Conservation (phyloP, 2,113 vertebrate genomes). For the Pavo muticus region DNA sequence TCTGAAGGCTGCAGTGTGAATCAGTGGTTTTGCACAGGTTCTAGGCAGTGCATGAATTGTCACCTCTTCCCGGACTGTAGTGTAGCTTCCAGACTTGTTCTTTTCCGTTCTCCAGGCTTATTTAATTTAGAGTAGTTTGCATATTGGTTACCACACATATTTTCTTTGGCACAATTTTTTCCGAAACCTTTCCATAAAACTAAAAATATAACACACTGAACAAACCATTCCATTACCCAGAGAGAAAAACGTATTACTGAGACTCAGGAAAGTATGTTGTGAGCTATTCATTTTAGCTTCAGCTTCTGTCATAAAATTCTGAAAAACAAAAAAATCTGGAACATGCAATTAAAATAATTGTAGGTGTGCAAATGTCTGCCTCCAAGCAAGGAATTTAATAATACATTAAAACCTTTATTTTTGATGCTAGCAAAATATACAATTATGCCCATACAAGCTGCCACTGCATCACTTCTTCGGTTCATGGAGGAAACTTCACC, state of each 20-base stretch:
- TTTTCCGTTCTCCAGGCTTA: constrained; percentile 33
- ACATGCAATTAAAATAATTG: constrained; percentile 89
- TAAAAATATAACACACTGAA: constrained; percentile 64
- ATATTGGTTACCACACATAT: constrained; percentile 22
- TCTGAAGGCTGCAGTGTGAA: background rate
- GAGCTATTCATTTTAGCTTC: constrained; percentile 69
- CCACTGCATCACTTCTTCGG: constrained; percentile 55
- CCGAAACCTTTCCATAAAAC: constrained; percentile 66
- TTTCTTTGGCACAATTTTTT: constrained; percentile 57
- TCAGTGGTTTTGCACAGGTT: background rate
- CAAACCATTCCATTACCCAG: constrained; percentile 48
- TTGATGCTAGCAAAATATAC: constrained; percentile 88
- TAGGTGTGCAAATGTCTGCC: constrained; percentile 85
- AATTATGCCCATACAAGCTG: constrained; percentile 82
- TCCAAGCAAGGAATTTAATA: constrained; percentile 83
- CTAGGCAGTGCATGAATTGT: background rate
- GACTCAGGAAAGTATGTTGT: constrained; percentile 27
- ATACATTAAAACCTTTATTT: constrained; percentile 88
- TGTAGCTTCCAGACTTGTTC: background rate
- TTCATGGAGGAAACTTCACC: constrained; percentile 59
- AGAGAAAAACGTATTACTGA: constrained; percentile 52
- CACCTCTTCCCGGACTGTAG: background rate
- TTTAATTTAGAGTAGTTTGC: constrained; percentile 56
- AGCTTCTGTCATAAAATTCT: constrained; percentile 67
- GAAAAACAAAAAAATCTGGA: constrained; percentile 81